phyloP scores from a whole-genome alignment of 2,113 vertebrate species.

The Syngnathus floridae region DNA sequence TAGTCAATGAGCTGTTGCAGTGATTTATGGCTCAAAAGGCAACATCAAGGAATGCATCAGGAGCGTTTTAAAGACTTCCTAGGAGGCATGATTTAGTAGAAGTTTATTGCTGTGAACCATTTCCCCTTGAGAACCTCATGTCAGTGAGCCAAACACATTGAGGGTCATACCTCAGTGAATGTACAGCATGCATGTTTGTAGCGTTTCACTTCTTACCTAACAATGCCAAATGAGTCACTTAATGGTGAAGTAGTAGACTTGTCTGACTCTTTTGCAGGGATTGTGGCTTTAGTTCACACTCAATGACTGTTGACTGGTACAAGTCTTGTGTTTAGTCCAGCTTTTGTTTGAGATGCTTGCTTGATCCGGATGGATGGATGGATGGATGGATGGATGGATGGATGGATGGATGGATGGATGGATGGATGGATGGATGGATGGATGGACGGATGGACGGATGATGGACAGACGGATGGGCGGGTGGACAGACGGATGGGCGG shows the following conservation, averaged over 20 bases:
- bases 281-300: not conserved
- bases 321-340: not conserved
- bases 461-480: too few species aligned
- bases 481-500: too few species aligned
- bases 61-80: not conserved
- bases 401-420: too few species aligned
- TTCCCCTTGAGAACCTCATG: not conserved
- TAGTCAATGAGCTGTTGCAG: not conserved
- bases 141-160: not conserved
- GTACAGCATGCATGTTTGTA: conserved; percentile 10
- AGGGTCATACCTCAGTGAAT: conserved; percentile 2
- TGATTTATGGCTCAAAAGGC: not conserved
- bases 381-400: not conserved
- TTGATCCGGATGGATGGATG: not conserved
- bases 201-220: conserved; percentile 4
- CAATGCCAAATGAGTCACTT: not conserved
- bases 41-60: not conserved
- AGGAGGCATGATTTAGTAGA: not conserved
- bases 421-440: too few species aligned
- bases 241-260: not conserved
- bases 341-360: not conserved
- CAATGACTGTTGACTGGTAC: not conserved
- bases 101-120: not conserved
- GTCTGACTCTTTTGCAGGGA: not conserved
- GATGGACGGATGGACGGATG: too few species aligned